These are phyloP conservation scores for Tauraco hartlaubi DNA, from an alignment of 2,797 vertebrate species.

Conservation along the genomic window DNA sequence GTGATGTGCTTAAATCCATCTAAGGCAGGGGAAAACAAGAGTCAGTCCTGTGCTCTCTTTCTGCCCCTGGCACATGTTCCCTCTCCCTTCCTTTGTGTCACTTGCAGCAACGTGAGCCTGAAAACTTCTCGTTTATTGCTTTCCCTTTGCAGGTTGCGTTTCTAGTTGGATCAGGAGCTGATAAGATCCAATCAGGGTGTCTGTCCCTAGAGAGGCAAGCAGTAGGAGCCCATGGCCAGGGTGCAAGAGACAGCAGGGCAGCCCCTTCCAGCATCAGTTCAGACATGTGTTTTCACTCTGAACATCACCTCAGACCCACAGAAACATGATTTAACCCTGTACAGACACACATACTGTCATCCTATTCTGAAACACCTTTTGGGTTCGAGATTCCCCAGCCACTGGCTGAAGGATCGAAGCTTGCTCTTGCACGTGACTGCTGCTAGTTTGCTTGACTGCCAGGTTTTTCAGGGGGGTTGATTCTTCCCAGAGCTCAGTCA, in stretches of 20 bases:
- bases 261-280: background rate
- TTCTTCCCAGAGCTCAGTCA: background rate
- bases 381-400: background rate
- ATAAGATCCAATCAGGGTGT: background rate
- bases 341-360: fast-evolving
- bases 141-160: background rate
- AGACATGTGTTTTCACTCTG: background rate
- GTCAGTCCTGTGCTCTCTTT: background rate
- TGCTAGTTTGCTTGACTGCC: background rate
- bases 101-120: background rate
- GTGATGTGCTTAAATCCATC: background rate
- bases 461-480: background rate
- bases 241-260: background rate
- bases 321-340: background rate
- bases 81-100: background rate
- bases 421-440: fast-evolving
- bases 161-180: background rate
- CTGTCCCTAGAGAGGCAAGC: background rate
- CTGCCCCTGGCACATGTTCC: fast-evolving
- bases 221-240: fast-evolving
- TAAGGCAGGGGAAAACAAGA: background rate
- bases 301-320: background rate
- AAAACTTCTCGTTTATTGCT: background rate
- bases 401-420: background rate
- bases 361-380: background rate